Base-by-base conservation (phyloP, 2,888 invertebrate genomes). In the Monochamus alternatus region DNA sequence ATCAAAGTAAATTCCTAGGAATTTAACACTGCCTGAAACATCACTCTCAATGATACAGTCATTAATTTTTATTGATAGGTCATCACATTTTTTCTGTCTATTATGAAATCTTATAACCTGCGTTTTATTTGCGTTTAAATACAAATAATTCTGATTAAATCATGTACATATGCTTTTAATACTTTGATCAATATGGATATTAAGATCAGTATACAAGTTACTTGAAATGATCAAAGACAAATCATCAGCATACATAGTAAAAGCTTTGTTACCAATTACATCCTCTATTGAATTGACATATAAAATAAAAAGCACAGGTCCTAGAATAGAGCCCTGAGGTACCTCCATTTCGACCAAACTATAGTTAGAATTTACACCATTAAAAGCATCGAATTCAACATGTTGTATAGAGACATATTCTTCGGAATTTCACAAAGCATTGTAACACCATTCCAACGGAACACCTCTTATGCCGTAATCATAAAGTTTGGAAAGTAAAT, bases 391-490 rank as follows among this genome's bases (percentile, higher is more conserved):
- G 38, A 5, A 38, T 52, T 52, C 7, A 12, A 14, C 7, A 5
- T 52, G 14, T 52, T 52, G 52, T 59, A 59, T 59, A 22, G 59
- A 59, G 30, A 59, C 22, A 59, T 59, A 59, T 30, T 59, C 7
- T 30, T 59, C 30, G 30, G 4, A 30, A 59, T 59, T 59, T 59
- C 4, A 59, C 3, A 30, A 59, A 59, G 9, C 22, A 30, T 3
- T 4, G 59, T 59, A 59, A n/a, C n/a, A 30, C 59, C 59, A 59
- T 3, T 59, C 9, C 59, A 59, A 59, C 22, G 59, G 3, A 59
- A 22, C 14, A 30, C 59, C 59, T 10, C 59, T 12, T 59, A 59
- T 22, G 30, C 14, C 59, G 9, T 30, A 59, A 30, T 59, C 30
- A 30, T 59, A 59, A 22, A 59, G 30, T 59, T 59, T 59, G 22